Conservation (phyloP, 2,797 vertebrate genomes). For the Pyrocephalus nanus region DNA sequence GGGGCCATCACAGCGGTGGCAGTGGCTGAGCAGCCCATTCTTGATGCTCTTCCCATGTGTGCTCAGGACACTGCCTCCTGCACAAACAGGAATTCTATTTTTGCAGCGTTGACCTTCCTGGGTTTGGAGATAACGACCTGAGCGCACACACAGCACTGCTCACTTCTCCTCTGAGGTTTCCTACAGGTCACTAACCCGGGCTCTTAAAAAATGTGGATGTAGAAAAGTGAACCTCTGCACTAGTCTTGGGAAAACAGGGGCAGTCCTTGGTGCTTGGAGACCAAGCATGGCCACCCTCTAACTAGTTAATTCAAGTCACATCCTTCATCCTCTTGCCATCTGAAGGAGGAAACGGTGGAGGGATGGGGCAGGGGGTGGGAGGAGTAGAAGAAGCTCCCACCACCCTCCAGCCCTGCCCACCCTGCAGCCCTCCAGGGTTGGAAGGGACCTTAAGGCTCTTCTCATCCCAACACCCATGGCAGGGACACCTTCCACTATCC, state of each 20-base stretch:
- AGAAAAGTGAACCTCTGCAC: background rate
- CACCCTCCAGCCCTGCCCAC: background rate
- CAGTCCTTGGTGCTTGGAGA: background rate
- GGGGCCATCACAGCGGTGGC: background rate
- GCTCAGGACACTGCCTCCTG: background rate
- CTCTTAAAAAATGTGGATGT: background rate
- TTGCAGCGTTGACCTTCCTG: slow-evolving; percentile 5
- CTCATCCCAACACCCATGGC: rapidly evolving
- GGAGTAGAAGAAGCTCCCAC: background rate
- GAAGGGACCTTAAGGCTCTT: background rate
- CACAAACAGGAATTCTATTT: slow-evolving; percentile 38
- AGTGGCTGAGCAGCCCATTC: background rate
- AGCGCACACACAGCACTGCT: background rate
- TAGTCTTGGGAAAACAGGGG: background rate
- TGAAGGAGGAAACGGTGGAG: background rate
- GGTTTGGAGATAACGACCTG: background rate
- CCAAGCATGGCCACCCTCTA: background rate
- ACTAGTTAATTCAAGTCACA: background rate
- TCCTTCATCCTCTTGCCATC: background rate
- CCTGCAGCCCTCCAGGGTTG: rapidly evolving
- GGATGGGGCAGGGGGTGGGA: rapidly evolving
- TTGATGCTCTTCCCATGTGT: background rate
- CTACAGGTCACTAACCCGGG: background rate
- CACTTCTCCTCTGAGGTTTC: background rate
- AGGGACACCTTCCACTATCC: background rate